Evolutionary conservation across 2,888 invertebrate species (phyloP).

Genomic region (Acholoe squamosa): DNA sequence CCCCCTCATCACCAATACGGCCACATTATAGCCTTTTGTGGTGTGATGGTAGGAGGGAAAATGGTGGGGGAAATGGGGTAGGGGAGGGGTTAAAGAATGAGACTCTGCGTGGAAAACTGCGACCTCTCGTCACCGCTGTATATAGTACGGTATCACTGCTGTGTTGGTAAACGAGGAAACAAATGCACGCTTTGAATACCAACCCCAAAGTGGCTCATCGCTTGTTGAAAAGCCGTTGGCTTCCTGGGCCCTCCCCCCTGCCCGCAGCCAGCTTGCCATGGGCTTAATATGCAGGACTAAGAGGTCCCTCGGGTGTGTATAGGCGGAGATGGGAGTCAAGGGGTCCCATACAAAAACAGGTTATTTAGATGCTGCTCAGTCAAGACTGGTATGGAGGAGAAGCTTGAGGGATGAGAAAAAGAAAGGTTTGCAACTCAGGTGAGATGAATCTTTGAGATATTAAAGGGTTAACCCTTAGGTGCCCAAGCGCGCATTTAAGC

Average conservation of each 20-base stretch:
- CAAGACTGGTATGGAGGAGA: neutral
- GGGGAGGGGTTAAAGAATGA: slow-evolving; percentile 11
- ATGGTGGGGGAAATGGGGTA: no score
- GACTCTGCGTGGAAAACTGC: neutral
- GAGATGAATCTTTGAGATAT: neutral
- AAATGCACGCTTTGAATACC: neutral
- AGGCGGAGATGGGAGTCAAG: slow-evolving; percentile 11
- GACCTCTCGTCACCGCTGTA: neutral
- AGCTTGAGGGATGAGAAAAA: neutral
- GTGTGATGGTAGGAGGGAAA: neutral
- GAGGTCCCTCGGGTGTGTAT: neutral
- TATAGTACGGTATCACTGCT: slow-evolving; percentile 44
- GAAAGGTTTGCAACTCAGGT: neutral
- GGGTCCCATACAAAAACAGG: slow-evolving; percentile 13
- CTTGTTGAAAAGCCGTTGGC: slow-evolving; percentile 8
- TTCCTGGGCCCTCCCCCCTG: neutral
- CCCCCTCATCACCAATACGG: neutral
- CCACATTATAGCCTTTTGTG: slow-evolving; percentile 55
- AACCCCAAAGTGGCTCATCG: neutral
- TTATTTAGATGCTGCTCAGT: slow-evolving; percentile 11
- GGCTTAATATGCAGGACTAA: slow-evolving; percentile 17
- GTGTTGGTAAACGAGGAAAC: slow-evolving; percentile 45
- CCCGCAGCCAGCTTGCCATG: neutral
- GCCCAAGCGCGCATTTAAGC: no score
- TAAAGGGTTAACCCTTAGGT: no score